Base-by-base conservation (phyloP, 2,888 invertebrate genomes). In the Lasioglossum vierecki region DNA sequence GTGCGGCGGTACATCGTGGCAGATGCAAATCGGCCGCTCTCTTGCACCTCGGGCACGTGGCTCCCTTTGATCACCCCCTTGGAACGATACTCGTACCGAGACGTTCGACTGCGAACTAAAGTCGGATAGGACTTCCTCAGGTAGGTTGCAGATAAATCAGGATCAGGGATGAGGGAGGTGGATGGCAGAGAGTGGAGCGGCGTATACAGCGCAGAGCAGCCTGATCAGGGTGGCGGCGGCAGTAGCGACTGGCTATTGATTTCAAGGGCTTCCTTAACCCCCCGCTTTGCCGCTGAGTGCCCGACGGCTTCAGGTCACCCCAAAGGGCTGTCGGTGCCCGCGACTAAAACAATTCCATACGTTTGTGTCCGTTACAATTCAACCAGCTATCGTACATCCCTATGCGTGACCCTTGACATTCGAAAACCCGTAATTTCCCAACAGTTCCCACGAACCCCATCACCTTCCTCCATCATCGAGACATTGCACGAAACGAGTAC, bases 241-340 rank as follows among this genome's bases (percentile, higher is more conserved):
- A 92, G 94, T 93, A 93, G 94, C 92, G 93, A 92, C 94, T 93
- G 93, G 94, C 94, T 95, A 94, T 94, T 95, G 94, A 94, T 94
- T 94, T 94, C 94, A 94, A 94, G 94, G 94, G 94, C 93, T 94
- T 94, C 94, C 94, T 94, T 94, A 93, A 88, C 89, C 93, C 91
- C 89, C 91, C 92, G 90, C 89, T 89, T 88, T 89, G 88, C 91
- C 91, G 90, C 91, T 83, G 90, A 92, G 91, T 92, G 91, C 92
- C 92, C 93, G 92, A 92, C 92, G 92, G 92, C 90, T 92, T 89
- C 94, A 92, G 93, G 93, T 92, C 93, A 91, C 92, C 93, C 89
- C 90, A 88, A 92, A 92, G 90, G 90, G 89, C 88, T 91, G 84
- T 76, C 80, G 88, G 92, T 89, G 91, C 93, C 93, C 93, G 90